Conservation (phyloP, 2,797 vertebrate genomes). For the Lacerta bilineata region DNA sequence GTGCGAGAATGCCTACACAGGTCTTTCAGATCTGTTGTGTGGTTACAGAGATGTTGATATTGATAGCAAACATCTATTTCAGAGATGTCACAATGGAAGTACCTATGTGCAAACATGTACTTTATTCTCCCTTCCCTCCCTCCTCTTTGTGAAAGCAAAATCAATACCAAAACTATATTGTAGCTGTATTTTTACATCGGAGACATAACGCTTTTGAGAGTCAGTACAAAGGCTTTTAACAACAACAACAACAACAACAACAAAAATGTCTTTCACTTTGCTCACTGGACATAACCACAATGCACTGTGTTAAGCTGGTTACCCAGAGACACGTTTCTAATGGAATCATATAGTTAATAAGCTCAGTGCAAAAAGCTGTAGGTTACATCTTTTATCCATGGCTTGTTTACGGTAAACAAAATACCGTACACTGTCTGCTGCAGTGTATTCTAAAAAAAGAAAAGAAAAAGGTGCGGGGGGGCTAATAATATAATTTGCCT, state of each 20-base stretch:
- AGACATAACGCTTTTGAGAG: background rate
- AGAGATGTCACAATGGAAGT: background rate
- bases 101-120: background rate
- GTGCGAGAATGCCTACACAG: too few relatives aligned
- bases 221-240: background rate
- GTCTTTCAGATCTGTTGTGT: background rate
- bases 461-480: too few relatives aligned
- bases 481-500: background rate
- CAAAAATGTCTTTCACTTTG: background rate
- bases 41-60: background rate
- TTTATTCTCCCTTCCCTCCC: background rate
- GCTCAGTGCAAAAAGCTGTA: background rate
- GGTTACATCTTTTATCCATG: background rate
- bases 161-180: constrained; percentile 6
- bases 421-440: background rate
- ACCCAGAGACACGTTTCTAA: background rate
- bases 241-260: background rate
- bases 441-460: background rate
- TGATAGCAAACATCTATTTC: constrained; percentile 13
- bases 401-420: background rate
- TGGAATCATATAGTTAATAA: constrained; percentile 14
- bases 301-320: background rate
- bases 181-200: background rate
- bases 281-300: background rate
- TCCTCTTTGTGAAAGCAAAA: constrained; percentile 10